Evolutionary conservation across 35 echinoderm and acorn worm genomes (phyloP), one percentile per base, ranked within the genome.

Genomic region (Apostichopus californicus): DNA sequence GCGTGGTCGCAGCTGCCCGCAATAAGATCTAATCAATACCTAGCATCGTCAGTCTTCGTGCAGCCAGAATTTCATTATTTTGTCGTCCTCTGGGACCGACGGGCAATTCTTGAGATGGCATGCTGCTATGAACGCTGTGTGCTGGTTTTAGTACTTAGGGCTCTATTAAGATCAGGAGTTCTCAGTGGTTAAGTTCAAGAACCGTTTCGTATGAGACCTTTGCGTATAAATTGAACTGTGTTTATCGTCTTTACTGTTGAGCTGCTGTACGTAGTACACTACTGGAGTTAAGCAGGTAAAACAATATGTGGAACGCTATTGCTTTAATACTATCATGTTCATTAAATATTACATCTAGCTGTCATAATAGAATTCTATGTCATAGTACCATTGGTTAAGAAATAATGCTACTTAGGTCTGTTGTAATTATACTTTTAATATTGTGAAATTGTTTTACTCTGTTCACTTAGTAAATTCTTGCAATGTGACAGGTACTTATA

Each of bases 41-140:
- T 15, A 83, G 25, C 80, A 53, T 15, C 34, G 79, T 17, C 46
- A 8, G 80, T 55, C n/a, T 56, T 83, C 55, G 46, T 17, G 80
- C 80, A 52, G 53, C 34, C 80, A 54, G 80, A 83, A 83, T 83
- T 83, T 83, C 80, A 83, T 83, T 83, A 83, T 56, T 13, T 34
- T 46, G 34, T 46, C 34, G 80, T 83, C 80, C 46, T 56, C 18
- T 83, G 80, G 80, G 80, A 83, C 80, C 80, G 55, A 46, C 55
- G 80, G 34, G 80, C 80, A 83, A 46, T 25, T 54, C 80, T 83
- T 83, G 22, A 83, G 80, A 83, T 83, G 80, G 34, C 55, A 83
- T 56, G 80, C 80, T 83, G 80, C 28, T 55, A 83, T 83, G 80
- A 83, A 83, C 80, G n/a, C 80, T 53, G 8, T 68, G 80, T 55